Evolutionary conservation across 2,113 vertebrate species (phyloP).

Genomic region (Neogale vison): DNA sequence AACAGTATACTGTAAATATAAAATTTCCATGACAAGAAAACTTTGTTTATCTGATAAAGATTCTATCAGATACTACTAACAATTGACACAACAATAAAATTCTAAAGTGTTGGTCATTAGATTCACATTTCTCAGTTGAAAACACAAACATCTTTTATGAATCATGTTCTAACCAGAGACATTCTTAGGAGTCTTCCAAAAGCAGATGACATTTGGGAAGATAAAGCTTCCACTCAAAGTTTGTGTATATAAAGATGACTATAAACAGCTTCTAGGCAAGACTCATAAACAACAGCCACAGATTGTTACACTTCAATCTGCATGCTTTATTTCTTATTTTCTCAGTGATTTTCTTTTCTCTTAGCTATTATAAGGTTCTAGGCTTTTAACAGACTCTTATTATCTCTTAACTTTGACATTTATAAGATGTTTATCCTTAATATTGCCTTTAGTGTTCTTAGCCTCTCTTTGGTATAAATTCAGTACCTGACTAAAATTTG

Average conservation of each 20-base stretch:
- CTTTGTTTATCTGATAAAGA: not conserved
- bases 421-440: not conserved
- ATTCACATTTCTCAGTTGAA: constrained; percentile 8
- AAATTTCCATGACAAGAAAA: not conserved
- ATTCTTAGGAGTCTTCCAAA: not conserved
- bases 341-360: not conserved
- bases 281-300: not conserved
- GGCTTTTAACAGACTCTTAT: not conserved
- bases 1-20: not conserved
- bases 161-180: constrained; percentile 6
- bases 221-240: not conserved
- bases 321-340: not conserved
- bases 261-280: not conserved
- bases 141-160: not conserved
- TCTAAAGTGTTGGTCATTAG: not conserved
- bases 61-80: not conserved
- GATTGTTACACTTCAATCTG: not conserved
- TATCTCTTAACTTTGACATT: not conserved
- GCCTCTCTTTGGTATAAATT: constrained; percentile 7
- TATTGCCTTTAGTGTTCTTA: not conserved
- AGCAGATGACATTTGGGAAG: not conserved
- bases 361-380: not conserved
- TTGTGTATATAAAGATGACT: not conserved
- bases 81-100: not conserved
- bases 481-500: not conserved